Conservation (phyloP, 2,888 invertebrate genomes). For the Leistus spinibarbis region DNA sequence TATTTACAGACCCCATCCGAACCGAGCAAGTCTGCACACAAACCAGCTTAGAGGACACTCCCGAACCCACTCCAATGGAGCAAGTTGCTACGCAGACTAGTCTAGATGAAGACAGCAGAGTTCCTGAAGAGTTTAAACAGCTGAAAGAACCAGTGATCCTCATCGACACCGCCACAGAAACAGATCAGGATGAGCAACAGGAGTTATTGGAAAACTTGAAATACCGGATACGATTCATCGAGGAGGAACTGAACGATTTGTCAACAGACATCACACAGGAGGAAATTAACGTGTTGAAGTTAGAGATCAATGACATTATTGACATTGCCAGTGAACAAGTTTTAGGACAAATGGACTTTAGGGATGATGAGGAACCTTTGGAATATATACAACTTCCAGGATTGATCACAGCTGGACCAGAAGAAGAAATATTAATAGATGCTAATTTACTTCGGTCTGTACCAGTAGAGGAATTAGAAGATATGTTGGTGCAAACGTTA, state of each 20-base stretch:
- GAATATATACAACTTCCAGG: background rate
- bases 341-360: conserved; percentile 3
- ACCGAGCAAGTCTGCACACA: conserved; percentile 40
- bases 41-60: conserved; percentile 52
- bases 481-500: background rate
- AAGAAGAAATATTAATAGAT: background rate
- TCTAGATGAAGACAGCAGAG: conserved; percentile 53
- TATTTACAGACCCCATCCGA: conserved; percentile 16
- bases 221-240: conserved; percentile 16
- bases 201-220: conserved; percentile 3
- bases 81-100: conserved; percentile 24
- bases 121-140: conserved; percentile 44
- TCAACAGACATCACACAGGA: conserved; percentile 17
- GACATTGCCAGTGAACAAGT: conserved; percentile 27
- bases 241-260: conserved; percentile 24
- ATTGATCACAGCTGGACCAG: background rate
- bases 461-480: background rate
- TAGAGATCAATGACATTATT: conserved; percentile 24
- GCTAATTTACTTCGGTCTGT: background rate
- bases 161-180: background rate
- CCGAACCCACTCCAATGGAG: conserved; percentile 49
- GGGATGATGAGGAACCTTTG: background rate
- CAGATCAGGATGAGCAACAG: conserved; percentile 9
- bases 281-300: conserved; percentile 14
- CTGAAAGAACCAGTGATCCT: background rate